Evolutionary conservation across 1,140 invertebrate species (phyloP).

Genomic region (Sinella curviseta): DNA sequence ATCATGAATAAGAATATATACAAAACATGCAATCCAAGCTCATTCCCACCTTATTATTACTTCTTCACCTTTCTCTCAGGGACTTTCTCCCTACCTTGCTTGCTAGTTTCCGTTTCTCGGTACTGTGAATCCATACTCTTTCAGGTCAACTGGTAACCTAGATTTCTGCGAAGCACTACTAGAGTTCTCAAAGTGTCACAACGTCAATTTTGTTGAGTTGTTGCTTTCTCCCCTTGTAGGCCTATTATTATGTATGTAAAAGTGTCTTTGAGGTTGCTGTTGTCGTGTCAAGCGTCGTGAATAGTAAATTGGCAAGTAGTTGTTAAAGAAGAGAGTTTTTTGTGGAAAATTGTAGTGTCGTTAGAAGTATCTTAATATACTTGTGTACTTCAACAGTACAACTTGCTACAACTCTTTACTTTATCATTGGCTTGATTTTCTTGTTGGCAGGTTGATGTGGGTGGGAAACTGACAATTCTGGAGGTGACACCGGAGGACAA

Average conservation of each 20-base stretch:
- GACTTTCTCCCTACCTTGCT: too few relatives aligned
- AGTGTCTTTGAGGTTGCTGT: not conserved
- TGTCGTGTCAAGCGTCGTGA: not conserved
- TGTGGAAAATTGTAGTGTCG: not conserved
- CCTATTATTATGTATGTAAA: not conserved
- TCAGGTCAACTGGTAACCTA: not conserved
- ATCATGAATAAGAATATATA: too few relatives aligned
- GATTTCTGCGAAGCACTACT: too few relatives aligned
- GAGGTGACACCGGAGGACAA: slow-evolving; percentile 30
- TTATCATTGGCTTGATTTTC: not conserved
- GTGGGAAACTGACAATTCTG: slow-evolving; percentile 42
- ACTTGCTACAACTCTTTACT: not conserved
- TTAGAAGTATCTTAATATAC: not conserved
- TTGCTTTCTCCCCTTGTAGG: not conserved
- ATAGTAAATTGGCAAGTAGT: slow-evolving; percentile 8
- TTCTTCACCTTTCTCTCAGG: too few relatives aligned
- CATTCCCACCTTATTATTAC: too few relatives aligned
- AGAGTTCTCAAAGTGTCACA: too few relatives aligned
- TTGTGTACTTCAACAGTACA: not conserved
- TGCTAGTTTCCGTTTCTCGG: too few relatives aligned
- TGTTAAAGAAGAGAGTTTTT: not conserved
- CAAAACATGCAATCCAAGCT: too few relatives aligned
- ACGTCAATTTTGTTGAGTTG: not conserved
- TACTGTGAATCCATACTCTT: too few relatives aligned
- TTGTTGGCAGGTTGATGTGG: slow-evolving; percentile 38